Percentiles rank a stretch among this genome's conserved stretches.
These are phyloP conservation scores for Fukomys damarensis DNA, from an alignment of 2,113 vertebrate species.

Conservation along the genomic window DNA sequence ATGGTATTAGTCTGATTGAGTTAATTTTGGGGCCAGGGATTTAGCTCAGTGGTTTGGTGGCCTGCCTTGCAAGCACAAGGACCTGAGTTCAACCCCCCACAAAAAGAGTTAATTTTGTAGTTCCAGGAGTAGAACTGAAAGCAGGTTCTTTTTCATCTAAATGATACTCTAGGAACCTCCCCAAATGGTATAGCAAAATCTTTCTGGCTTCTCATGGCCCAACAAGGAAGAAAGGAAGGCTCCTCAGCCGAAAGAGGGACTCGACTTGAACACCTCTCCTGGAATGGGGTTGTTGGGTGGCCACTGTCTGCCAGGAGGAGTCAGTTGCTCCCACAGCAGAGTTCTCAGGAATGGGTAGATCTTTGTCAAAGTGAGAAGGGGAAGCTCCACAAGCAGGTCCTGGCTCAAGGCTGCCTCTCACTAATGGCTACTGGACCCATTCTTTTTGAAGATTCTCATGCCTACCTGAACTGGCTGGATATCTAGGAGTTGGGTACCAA, in stretches of 20 bases:
- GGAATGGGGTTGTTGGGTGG: background rate
- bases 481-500: background rate
- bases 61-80: too few species aligned
- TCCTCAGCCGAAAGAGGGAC: background rate
- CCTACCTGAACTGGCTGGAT: background rate
- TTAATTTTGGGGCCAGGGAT: background rate
- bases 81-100: too few species aligned
- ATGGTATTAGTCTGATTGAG: background rate
- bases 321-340: background rate
- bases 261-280: background rate
- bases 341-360: background rate
- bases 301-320: background rate
- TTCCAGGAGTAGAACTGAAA: background rate
- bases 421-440: background rate
- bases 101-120: slow-evolving; percentile 2
- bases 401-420: background rate
- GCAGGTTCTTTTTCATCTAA: background rate
- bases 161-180: background rate
- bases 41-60: too few species aligned
- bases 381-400: background rate
- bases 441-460: background rate
- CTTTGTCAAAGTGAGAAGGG: background rate
- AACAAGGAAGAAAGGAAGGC: background rate
- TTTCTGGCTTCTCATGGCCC: background rate
- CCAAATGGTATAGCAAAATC: background rate